Percentiles rank a stretch among this genome's conserved stretches.
Conservation (phyloP, 2,888 invertebrate genomes). For the Drosophila prolongata region DNA sequence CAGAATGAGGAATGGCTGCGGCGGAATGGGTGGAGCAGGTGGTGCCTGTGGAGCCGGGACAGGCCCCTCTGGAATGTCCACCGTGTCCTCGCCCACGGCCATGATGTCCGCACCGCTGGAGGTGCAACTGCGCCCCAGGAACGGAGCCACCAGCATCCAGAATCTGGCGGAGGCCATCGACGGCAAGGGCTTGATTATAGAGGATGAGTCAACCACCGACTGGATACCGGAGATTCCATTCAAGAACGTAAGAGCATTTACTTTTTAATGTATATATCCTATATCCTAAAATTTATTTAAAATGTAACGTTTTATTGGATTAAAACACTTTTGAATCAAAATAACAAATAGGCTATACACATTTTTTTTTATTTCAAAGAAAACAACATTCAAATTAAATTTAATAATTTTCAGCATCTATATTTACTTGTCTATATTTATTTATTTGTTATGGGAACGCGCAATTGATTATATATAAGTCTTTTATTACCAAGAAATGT, state of each 20-base stretch:
- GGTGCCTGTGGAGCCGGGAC: slow-evolving; percentile 17
- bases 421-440: no score
- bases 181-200: slow-evolving; percentile 86
- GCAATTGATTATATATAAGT: no score
- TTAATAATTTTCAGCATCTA: no score
- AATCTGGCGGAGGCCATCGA: slow-evolving; percentile 68
- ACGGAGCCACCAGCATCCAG: slow-evolving; percentile 67
- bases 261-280: not conserved
- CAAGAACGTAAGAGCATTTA: slow-evolving; percentile 89
- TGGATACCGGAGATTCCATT: slow-evolving; percentile 97
- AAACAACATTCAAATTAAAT: no score
- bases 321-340: no score
- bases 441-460: no score
- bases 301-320: no score
- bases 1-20: slow-evolving; percentile 59
- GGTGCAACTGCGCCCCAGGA: slow-evolving; percentile 61
- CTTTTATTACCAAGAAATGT: no score
- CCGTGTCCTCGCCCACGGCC: slow-evolving; percentile 74
- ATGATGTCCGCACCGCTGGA: slow-evolving; percentile 62
- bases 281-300: no score
- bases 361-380: no score
- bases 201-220: slow-evolving; percentile 92
- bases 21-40: slow-evolving; percentile 24
- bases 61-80: slow-evolving; percentile 52
- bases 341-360: no score